These are phyloP conservation scores for Onchidella celtica DNA, from an alignment of 2,888 invertebrate species.

Conservation along the genomic window DNA sequence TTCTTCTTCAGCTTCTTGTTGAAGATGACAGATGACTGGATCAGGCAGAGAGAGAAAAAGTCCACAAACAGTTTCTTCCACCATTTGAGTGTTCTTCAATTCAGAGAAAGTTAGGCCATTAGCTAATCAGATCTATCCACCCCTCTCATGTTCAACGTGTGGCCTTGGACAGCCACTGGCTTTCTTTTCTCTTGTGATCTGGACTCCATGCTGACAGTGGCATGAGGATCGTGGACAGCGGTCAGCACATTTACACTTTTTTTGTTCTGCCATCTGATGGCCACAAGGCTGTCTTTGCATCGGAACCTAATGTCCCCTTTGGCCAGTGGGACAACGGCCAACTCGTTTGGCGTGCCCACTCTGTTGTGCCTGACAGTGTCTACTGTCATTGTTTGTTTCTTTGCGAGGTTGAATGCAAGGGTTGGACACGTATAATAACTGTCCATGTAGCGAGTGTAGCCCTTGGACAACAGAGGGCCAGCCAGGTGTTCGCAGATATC, in stretches of 20 bases:
- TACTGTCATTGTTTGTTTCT: conserved; percentile 13
- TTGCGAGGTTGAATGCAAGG: background rate
- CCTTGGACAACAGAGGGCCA: no score
- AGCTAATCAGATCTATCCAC: conserved; percentile 37
- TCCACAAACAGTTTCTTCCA: conserved; percentile 43
- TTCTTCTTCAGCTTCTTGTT: background rate
- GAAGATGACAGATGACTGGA: conserved; percentile 21
- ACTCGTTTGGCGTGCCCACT: conserved; percentile 22
- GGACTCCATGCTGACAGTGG: background rate
- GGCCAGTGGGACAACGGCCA: background rate
- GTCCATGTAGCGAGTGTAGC: no score
- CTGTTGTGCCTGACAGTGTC: conserved; percentile 36
- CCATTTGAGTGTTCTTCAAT: conserved; percentile 45
- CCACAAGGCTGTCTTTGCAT: background rate
- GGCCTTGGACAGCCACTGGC: conserved; percentile 14
- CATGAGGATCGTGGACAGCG: conserved; percentile 9
- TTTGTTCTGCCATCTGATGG: conserved; percentile 37
- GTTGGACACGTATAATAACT: conserved; percentile 42
- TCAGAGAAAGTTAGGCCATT: conserved; percentile 21
- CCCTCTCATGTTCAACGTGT: conserved; percentile 42
- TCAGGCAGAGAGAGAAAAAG: conserved; percentile 15
- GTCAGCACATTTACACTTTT: conserved; percentile 18
- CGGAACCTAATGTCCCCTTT: background rate
- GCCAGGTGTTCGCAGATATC: no score
- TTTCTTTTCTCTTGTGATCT: conserved; percentile 20